These are phyloP conservation scores for Muricea muricata DNA, from an alignment of 92 coral and sea anemone species.

Conservation along the genomic window DNA sequence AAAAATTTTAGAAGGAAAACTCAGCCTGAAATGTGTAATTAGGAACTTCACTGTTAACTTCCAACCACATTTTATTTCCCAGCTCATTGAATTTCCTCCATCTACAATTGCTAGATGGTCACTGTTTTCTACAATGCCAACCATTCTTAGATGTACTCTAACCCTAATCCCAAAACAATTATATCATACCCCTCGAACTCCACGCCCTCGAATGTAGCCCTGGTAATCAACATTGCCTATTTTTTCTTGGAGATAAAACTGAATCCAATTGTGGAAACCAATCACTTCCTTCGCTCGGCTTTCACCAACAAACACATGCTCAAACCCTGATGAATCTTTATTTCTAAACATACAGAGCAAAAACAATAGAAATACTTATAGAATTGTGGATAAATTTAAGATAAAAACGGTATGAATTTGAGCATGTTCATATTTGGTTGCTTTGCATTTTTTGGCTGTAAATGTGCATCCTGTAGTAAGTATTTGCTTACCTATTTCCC, in stretches of 20 bases:
- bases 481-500: slow-evolving; percentile 70
- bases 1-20: no score
- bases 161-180: not conserved
- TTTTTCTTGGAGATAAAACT: slow-evolving; percentile 95
- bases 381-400: no score
- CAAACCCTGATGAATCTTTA: slow-evolving; percentile 95
- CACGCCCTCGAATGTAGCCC: slow-evolving; percentile 87
- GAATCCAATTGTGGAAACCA: slow-evolving; percentile 99
- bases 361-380: not conserved
- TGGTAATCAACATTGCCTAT: slow-evolving; percentile 86
- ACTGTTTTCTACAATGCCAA: no score
- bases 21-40: no score
- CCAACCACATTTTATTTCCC: no score
- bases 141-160: no score
- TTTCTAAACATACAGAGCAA: slow-evolving; percentile 40
- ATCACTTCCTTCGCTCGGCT: slow-evolving; percentile 86
- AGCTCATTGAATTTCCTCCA: no score
- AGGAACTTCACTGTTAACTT: no score
- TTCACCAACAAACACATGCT: slow-evolving; percentile 99
- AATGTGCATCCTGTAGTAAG: no score
- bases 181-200: slow-evolving; percentile 55
- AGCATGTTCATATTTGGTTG: no score
- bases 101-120: no score
- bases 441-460: not conserved
- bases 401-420: not conserved